phyloP scores from a whole-genome alignment of 2,113 vertebrate species.

The Anarrhichthys ocellatus region DNA sequence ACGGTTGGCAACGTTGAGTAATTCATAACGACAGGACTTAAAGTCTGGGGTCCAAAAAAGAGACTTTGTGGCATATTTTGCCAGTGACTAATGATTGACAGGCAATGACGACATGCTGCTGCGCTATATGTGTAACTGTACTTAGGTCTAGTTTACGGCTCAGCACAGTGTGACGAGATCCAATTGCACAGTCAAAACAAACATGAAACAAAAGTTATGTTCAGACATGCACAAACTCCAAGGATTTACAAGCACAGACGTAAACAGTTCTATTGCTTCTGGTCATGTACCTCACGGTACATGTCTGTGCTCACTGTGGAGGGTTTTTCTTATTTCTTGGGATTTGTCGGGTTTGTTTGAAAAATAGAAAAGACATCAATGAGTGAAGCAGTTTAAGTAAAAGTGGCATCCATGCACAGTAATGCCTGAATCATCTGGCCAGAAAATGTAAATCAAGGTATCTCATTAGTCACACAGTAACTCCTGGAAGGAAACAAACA shows the following conservation, averaged over 20 bases:
- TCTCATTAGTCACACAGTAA: constrained; percentile 13
- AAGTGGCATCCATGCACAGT: neutral
- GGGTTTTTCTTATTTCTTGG: neutral
- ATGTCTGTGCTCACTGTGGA: neutral
- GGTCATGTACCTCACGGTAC: neutral
- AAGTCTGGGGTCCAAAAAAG: constrained; percentile 17
- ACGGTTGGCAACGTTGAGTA: neutral
- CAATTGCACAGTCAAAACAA: neutral
- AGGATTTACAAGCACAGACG: neutral
- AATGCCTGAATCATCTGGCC: neutral
- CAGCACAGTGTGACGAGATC: neutral
- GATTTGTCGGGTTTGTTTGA: neutral
- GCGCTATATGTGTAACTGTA: constrained; percentile 10
- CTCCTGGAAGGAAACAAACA: constrained; percentile 3
- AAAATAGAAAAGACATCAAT: no score
- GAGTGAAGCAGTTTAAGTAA: neutral
- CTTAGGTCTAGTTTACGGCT: constrained; percentile 30
- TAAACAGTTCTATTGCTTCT: neutral
- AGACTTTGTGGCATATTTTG: constrained; percentile 16
- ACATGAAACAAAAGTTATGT: neutral
- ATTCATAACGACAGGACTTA: constrained; percentile 21
- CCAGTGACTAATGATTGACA: constrained; percentile 40
- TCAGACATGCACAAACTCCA: neutral
- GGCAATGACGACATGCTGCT: constrained; percentile 33
- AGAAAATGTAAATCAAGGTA: constrained; percentile 6